Conservation (phyloP, 1,140 invertebrate genomes). For the Drosophila littoralis region DNA sequence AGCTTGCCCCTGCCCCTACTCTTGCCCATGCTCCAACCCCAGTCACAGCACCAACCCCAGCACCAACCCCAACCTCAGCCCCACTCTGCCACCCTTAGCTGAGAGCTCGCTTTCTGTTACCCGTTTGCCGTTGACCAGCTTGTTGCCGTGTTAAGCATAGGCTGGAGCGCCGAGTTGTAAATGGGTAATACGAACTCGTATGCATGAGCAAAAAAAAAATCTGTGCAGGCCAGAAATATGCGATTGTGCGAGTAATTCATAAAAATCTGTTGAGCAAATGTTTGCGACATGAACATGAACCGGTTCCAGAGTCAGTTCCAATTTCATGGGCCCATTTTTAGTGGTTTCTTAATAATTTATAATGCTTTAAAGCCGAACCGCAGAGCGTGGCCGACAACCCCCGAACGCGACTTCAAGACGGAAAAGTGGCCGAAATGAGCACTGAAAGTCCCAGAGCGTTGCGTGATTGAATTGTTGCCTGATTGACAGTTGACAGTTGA, state of each 20-base stretch:
- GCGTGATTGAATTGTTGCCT: slow-evolving; percentile 77
- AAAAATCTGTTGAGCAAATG: slow-evolving; percentile 80
- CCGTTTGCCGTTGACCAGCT: not conserved
- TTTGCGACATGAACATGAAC: slow-evolving; percentile 67
- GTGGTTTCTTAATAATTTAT: slow-evolving; percentile 35
- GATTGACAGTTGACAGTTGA: slow-evolving; percentile 82
- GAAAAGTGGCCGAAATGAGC: not conserved
- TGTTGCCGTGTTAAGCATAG: slow-evolving; percentile 6
- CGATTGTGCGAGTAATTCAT: slow-evolving; percentile 63
- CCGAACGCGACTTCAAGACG: not conserved
- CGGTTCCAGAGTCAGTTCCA: not conserved
- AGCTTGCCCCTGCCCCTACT: slow-evolving; percentile 18
- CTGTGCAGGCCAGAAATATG: slow-evolving; percentile 56
- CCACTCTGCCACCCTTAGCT: not conserved
- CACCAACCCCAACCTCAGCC: not conserved
- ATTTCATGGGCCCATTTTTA: slow-evolving; percentile 7
- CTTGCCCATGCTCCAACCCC: not conserved
- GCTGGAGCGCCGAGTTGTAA: slow-evolving; percentile 58
- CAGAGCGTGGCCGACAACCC: slow-evolving; percentile 1
- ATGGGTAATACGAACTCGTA: slow-evolving; percentile 56
- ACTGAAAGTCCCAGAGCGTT: slow-evolving; percentile 44
- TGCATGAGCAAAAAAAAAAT: slow-evolving; percentile 70
- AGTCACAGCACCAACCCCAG: not conserved
- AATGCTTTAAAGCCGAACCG: slow-evolving; percentile 47
- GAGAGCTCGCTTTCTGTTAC: not conserved